Evolutionary conservation across 2,113 vertebrate species (phyloP).

Genomic region (Centropus bengalensis): DNA sequence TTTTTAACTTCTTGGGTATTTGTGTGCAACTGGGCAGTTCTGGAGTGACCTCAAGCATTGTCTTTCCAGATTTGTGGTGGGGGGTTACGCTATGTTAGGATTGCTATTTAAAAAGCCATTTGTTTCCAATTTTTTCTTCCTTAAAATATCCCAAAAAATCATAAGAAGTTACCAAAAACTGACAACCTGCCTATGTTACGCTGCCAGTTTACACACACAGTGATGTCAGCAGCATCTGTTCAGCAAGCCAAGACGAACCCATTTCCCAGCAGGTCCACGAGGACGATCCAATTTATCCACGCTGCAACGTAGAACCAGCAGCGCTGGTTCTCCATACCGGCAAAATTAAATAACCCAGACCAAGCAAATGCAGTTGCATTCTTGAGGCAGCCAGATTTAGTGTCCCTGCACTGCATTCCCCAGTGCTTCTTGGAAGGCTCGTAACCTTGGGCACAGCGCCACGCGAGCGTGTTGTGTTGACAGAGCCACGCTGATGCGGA

Average conservation of each 20-base stretch:
- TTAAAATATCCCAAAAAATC: background rate
- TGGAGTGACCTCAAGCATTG: background rate
- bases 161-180: background rate
- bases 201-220: fast-evolving
- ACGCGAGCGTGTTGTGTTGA: background rate
- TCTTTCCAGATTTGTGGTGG: background rate
- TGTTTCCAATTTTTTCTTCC: background rate
- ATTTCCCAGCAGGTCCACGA: background rate
- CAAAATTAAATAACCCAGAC: background rate
- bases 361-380: background rate
- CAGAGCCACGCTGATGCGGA: background rate
- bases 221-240: background rate
- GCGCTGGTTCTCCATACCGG: background rate
- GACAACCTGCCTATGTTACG: background rate
- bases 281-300: background rate
- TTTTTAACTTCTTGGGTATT: background rate
- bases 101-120: background rate
- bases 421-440: background rate
- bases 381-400: background rate
- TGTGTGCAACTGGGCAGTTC: background rate
- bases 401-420: background rate
- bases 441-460: background rate
- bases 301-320: background rate
- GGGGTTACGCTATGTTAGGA: background rate
- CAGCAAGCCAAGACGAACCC: background rate